phyloP scores from a whole-genome alignment of 1,140 invertebrate species.

The Drosophila pseudoobscura region DNA sequence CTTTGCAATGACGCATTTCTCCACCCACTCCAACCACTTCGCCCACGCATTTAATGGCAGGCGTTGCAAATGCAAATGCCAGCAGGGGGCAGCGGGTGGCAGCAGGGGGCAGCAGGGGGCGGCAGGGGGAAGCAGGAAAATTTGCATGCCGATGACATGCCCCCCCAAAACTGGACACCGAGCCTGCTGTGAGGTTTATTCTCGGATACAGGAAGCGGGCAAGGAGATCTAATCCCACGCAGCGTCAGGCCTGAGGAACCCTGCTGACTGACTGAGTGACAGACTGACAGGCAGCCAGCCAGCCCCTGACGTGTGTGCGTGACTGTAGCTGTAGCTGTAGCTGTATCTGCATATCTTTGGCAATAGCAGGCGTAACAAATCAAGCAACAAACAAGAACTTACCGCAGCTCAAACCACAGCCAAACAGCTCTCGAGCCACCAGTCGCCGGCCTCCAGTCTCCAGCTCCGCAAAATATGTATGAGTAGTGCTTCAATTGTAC shows the following conservation, averaged over 20 bases:
- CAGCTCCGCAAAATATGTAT: not conserved
- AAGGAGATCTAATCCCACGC: conserved; percentile 42
- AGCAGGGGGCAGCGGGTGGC: conserved; percentile 6
- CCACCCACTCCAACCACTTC: not conserved
- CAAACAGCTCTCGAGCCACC: too few species aligned
- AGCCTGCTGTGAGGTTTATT: conserved; percentile 15
- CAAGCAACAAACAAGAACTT: conserved; percentile 50
- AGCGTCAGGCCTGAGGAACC: conserved; percentile 3
- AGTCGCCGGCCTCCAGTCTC: not conserved
- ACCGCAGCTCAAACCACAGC: conserved; percentile 30
- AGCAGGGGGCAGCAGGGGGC: conserved; percentile 11
- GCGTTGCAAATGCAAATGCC: conserved; percentile 55
- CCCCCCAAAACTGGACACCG: conserved; percentile 39
- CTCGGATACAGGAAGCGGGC: not conserved
- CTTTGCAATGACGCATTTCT: conserved; percentile 68
- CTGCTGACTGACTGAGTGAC: conserved; percentile 24
- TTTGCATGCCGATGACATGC: conserved; percentile 58
- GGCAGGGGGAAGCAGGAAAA: conserved; percentile 10
- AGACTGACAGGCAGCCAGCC: not conserved
- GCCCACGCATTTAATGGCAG: conserved; percentile 58
- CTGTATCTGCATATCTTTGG: conserved; percentile 24
- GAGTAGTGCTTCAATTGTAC: not conserved
- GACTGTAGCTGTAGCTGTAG: conserved; percentile 12
- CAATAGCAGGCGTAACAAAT: conserved; percentile 46
- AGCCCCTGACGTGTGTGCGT: conserved; percentile 19